These are phyloP conservation scores for Drosophila murphyi DNA, from an alignment of 1,140 invertebrate genomes.

Conservation along the genomic window DNA sequence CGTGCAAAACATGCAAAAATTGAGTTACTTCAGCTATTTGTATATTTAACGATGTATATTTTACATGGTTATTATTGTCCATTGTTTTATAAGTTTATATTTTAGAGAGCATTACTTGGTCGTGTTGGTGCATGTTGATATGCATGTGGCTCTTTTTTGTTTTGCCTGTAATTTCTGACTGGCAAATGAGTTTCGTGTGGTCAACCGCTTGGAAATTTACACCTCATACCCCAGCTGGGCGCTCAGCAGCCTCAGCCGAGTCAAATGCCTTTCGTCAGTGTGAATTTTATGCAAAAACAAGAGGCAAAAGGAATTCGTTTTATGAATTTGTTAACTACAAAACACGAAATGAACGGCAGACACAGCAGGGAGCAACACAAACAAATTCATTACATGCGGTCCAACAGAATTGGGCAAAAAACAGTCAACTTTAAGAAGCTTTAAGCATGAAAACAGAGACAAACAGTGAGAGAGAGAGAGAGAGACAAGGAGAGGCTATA, in stretches of 20 bases:
- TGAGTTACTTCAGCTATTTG: too few species aligned
- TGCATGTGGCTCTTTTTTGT: not conserved
- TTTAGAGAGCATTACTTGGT: slow-evolving; percentile 22
- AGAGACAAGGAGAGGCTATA: not conserved
- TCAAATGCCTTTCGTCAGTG: slow-evolving; percentile 22
- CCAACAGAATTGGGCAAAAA: not conserved
- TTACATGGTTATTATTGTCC: not conserved
- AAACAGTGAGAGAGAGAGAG: slow-evolving; percentile 3
- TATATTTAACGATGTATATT: too few species aligned
- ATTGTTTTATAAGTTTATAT: not conserved
- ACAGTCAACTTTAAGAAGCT: slow-evolving; percentile 2
- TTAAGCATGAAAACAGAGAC: slow-evolving; percentile 2
- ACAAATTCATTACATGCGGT: slow-evolving; percentile 10
- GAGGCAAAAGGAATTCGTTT: slow-evolving; percentile 64
- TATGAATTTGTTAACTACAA: slow-evolving; percentile 77
- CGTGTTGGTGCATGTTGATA: not conserved
- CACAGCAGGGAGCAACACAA: slow-evolving; percentile 10
- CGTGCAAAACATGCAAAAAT: too few species aligned
- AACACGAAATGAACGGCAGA: slow-evolving; percentile 64
- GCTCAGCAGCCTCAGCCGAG: not conserved
- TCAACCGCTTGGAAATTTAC: slow-evolving; percentile 65
- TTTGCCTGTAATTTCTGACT: slow-evolving; percentile 62
- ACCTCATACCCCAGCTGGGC: slow-evolving; percentile 6
- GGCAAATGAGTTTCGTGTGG: slow-evolving; percentile 71
- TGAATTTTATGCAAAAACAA: slow-evolving; percentile 52